Evolutionary conservation across 64 coral and sea anemone species (phyloP), one percentile per base, ranked within the genome.

Genomic region (Catalaphyllia jardinei): DNA sequence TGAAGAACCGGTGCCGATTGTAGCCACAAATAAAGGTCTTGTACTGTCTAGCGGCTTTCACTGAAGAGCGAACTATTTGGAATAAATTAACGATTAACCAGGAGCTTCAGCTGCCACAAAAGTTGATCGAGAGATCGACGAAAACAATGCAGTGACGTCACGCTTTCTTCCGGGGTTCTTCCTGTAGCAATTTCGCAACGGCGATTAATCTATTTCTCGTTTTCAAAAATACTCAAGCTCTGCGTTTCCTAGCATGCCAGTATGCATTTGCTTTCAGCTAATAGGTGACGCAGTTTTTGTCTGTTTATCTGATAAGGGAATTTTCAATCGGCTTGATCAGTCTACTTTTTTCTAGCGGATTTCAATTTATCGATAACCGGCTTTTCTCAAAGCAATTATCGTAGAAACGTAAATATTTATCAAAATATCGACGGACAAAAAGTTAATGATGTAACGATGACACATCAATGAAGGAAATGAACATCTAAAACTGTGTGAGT

Each of bases 1-100:
- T 22, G 17, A 59, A 31, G 3, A 14, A 3, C 72, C 65, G 76
- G 62, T 60, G 15, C 50, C 59, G 38, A 72, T 71, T 8, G 57
- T 19, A 61, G 81, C 59, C 62, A 31, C 51, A 71, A 60, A 89
- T 63, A 67, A 86, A 35, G 73, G 62, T 57, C 67, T 67, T 50
- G 31, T 14, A 63, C 71, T 86, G 57, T 87, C 39, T 62, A 19
- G 11, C 76, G 86, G 74, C 80, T 86, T 39, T 59, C 65, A 51
- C 76, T 83, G 73, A 81, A 71, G 69, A 59, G 76, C 87, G 87
- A 94, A 76, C 39, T 71, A 95, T 89, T 93, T 90, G 75, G 95
- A 97, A 97, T 97, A 97, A 93, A 93, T 97, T 97, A 97, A 88
- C 89, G 79, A 93, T 97, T 93, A 88, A 97, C 88, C 46, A 83